Conservation (phyloP, 2,888 invertebrate genomes). For the Parnassius glacialis region DNA sequence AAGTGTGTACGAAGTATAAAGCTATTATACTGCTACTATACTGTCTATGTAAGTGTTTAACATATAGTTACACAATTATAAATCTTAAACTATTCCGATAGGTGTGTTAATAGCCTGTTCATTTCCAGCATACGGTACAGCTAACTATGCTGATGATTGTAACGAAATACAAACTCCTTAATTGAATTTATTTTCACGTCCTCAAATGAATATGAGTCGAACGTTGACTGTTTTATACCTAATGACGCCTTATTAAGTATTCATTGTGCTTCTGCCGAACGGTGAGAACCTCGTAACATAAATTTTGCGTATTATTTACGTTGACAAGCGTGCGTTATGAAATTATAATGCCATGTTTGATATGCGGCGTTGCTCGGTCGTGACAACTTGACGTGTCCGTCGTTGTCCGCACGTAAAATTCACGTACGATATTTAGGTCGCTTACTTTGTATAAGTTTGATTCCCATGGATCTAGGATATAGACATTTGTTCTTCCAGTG, state of each 20-base stretch:
- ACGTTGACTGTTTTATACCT: slow-evolving; percentile 49
- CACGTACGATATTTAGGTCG: slow-evolving; percentile 13
- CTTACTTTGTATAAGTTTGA: slow-evolving; percentile 1
- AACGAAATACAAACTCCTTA: slow-evolving; percentile 55
- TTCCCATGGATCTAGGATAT: slow-evolving; percentile 22
- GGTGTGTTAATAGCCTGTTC: slow-evolving; percentile 28
- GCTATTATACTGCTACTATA: slow-evolving; percentile 6
- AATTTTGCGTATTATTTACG: slow-evolving; percentile 81
- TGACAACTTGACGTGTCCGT: slow-evolving; percentile 54
- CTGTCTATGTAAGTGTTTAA: slow-evolving; percentile 15
- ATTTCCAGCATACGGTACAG: slow-evolving; percentile 32
- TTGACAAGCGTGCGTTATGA: slow-evolving; percentile 77
- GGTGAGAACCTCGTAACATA: slow-evolving; percentile 80
- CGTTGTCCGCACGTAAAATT: slow-evolving; percentile 41
- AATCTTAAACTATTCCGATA: background rate
- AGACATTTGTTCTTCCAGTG: slow-evolving; percentile 13
- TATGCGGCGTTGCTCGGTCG: slow-evolving; percentile 52
- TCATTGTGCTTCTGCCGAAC: slow-evolving; percentile 63
- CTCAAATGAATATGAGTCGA: slow-evolving; percentile 74
- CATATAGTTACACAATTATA: slow-evolving; percentile 4
- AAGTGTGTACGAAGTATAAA: slow-evolving; percentile 21
- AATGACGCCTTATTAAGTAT: slow-evolving; percentile 69
- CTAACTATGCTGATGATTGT: slow-evolving; percentile 34
- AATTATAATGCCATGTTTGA: slow-evolving; percentile 75
- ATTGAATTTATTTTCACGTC: slow-evolving; percentile 78